Conservation (phyloP, 2,797 vertebrate genomes). For the Enoplosus armatus region DNA sequence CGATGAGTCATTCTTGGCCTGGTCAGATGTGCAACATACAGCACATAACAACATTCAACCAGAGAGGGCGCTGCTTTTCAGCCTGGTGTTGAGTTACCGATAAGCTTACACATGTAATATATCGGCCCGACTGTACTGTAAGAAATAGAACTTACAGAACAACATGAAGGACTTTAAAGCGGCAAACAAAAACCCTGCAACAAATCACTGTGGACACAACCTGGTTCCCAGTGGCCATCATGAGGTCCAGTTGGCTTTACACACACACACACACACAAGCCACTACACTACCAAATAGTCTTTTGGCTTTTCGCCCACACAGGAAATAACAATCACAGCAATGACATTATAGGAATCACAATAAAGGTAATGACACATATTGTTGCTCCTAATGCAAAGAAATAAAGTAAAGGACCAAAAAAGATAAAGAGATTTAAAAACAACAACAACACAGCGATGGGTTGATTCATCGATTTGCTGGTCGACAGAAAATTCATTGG, state of each 20-base stretch:
- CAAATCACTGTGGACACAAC: background rate
- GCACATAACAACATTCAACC: too few relatives aligned
- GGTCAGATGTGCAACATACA: too few relatives aligned
- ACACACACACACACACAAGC: background rate
- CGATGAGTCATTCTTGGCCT: background rate
- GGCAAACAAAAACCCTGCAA: background rate
- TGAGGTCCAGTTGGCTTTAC: slow-evolving; percentile 55
- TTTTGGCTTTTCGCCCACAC: background rate
- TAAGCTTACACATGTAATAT: background rate
- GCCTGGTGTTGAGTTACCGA: too few relatives aligned
- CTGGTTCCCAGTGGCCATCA: slow-evolving; percentile 56
- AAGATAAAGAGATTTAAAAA: background rate
- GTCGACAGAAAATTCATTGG: too few relatives aligned
- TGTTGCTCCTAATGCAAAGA: too few relatives aligned
- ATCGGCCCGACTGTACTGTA: background rate
- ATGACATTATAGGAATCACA: background rate
- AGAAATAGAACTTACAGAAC: background rate
- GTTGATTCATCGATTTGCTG: background rate
- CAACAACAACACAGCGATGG: background rate
- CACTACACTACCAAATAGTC: background rate
- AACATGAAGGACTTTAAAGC: background rate
- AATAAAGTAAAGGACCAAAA: too few relatives aligned
- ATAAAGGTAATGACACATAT: background rate
- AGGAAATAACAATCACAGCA: slow-evolving; percentile 8
- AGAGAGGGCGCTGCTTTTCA: too few relatives aligned